Percentiles rank a stretch among this genome's conserved stretches.
phyloP scores from a whole-genome alignment of 2,113 vertebrate genomes.

The Neolamprologus fasciatus region DNA sequence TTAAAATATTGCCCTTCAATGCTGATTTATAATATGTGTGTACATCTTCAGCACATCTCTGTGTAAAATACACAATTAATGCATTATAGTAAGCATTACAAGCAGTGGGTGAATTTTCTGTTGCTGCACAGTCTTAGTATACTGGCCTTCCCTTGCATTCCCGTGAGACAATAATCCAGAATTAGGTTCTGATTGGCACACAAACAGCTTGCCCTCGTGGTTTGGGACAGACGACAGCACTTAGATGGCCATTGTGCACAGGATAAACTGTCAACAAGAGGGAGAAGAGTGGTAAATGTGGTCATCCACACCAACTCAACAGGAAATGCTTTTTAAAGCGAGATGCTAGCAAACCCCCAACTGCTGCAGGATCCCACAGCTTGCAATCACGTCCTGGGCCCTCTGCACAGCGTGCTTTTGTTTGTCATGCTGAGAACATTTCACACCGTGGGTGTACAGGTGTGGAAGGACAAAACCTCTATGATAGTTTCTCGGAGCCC shows the following conservation, averaged over 20 bases:
- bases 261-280: constrained; percentile 71
- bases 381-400: background rate
- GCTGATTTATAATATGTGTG: background rate
- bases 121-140: background rate
- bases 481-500: background rate
- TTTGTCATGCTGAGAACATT: background rate
- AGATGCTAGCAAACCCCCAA: background rate
- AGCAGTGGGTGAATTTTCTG: background rate
- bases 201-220: background rate
- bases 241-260: constrained; percentile 77
- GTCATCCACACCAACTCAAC: background rate
- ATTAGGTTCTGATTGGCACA: background rate
- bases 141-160: constrained; percentile 30
- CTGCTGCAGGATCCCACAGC: background rate
- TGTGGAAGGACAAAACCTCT: background rate
- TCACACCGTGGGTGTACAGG: background rate
- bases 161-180: background rate
- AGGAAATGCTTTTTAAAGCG: background rate
- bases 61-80: constrained; percentile 10
- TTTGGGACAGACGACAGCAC: background rate
- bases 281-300: background rate
- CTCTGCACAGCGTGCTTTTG: background rate
- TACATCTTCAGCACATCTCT: background rate
- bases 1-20: background rate
- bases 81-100: constrained; percentile 27